Conservation (phyloP, 2,113 vertebrate genomes). For the Melanotaenia duboulayi region DNA sequence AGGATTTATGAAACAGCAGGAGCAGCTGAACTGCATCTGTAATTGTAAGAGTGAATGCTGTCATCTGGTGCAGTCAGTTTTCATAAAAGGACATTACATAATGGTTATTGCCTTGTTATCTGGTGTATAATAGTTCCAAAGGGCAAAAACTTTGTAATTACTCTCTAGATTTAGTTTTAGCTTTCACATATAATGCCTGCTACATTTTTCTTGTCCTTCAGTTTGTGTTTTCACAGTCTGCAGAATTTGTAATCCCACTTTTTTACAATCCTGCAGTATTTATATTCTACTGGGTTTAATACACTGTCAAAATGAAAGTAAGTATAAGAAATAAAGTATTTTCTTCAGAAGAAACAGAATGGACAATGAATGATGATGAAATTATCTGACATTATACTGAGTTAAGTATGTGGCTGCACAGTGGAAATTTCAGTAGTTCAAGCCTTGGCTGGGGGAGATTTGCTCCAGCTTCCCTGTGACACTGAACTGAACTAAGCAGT, state of each 20-base stretch:
- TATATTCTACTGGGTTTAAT: no score
- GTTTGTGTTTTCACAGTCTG: neutral
- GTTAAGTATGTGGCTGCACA: no score
- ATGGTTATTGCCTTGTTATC: slow-evolving; percentile 64
- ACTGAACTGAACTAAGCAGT: no score
- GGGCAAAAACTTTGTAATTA: slow-evolving; percentile 45
- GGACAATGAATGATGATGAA: no score
- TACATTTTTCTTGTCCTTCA: neutral
- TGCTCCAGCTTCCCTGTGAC: no score
- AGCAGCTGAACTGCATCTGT: neutral
- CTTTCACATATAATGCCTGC: neutral
- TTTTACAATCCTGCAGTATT: no score
- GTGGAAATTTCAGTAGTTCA: no score
- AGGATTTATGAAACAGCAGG: slow-evolving; percentile 4
- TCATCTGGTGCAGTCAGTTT: slow-evolving; percentile 37
- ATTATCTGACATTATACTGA: no score
- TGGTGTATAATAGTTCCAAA: slow-evolving; percentile 59
- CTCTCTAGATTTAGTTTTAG: slow-evolving; percentile 1
- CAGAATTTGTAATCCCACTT: neutral
- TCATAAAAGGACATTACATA: slow-evolving; percentile 48
- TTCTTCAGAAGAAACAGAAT: no score
- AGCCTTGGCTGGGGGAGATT: no score
- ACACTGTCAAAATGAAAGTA: no score
- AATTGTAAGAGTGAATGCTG: slow-evolving; percentile 8
- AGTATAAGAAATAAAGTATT: no score